phyloP scores from a whole-genome alignment of 1,140 invertebrate genomes.

The Calephelis virginiensis region DNA sequence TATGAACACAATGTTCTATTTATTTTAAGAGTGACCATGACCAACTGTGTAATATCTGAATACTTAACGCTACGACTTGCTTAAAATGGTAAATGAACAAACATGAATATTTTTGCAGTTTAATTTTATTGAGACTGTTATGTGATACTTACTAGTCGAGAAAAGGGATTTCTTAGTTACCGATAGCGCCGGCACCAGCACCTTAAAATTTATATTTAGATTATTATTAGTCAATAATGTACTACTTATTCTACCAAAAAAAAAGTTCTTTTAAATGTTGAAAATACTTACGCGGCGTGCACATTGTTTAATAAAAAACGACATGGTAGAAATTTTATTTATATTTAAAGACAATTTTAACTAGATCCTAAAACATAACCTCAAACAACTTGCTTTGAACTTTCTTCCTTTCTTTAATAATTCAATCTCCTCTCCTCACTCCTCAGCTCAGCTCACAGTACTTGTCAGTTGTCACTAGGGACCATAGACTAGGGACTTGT shows the following conservation, averaged over 20 bases:
- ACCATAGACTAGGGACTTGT: too few relatives aligned
- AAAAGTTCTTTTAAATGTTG: not conserved
- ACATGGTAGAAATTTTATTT: constrained; percentile 37
- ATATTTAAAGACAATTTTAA: not conserved
- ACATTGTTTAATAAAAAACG: constrained; percentile 47
- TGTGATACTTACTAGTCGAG: constrained; percentile 60
- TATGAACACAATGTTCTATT: too few relatives aligned
- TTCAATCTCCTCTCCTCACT: too few relatives aligned
- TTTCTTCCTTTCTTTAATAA: too few relatives aligned
- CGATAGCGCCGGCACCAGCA: constrained; percentile 44
- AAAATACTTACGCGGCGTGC: constrained; percentile 43
- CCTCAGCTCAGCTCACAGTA: too few relatives aligned
- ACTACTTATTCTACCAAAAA: not conserved
- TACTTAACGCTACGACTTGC: constrained; percentile 12
- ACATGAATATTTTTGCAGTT: not conserved
- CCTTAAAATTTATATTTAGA: constrained; percentile 32
- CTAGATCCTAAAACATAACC: too few relatives aligned
- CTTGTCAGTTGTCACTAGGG: too few relatives aligned
- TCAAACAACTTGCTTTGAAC: too few relatives aligned
- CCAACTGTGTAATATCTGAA: too few relatives aligned
- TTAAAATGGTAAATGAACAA: not conserved
- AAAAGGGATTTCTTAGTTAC: constrained; percentile 45
- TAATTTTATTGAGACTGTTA: constrained; percentile 28
- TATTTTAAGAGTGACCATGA: too few relatives aligned
- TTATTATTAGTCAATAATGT: constrained; percentile 5